Base-by-base conservation (phyloP, 2,797 vertebrate species). In the Pristis pectinata region DNA sequence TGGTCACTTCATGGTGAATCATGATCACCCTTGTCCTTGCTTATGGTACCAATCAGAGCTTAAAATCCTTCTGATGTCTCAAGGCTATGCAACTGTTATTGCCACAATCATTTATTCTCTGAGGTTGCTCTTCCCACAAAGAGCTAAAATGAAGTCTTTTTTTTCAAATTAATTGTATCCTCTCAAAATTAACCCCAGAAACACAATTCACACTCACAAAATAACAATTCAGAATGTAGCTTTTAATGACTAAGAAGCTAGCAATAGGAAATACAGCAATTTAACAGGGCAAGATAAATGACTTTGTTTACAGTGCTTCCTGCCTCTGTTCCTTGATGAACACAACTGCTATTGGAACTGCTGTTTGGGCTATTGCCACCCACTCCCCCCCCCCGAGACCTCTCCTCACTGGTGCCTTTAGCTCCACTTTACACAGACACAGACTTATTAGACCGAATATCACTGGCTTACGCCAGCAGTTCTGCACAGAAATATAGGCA, bases 1-100 rank as follows among this genome's bases (percentile, higher is more conserved):
- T n/a, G 85, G 56, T 91, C 87, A 91, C 59, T 91, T 91, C 19
- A 41, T 34, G 59, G 87, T 91, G 59, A 67, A 91, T 91, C 61
- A 41, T 41, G 87, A 41, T 19, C n/a, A 64, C 61, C 59, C 87
- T 91, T 91, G 87, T 41, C 59, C 87, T 64, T 91, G 17, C 59
- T 91, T 91, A 64, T 37, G 61, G 15, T 91, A 67, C 87, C n/a
- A 10, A 91, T 91, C 59, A 41, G 87, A 67, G n/a, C 37, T 91
- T 91, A 67, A 91, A 91, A 24, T 91, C 87, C 59, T 64, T 0
- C 17, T 61, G 85, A 89, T 67, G 59, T 41, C 59, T 91, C 8
- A 3, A 67, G 87, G 87, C 85, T 37, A 9, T 67, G 15, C 6
- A 41, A 91, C 59, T 91, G 59, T 64, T 91, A 91, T 67, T 64